These are phyloP conservation scores for Apaloderma vittatum DNA, from an alignment of 2,113 vertebrate species.

Conservation along the genomic window DNA sequence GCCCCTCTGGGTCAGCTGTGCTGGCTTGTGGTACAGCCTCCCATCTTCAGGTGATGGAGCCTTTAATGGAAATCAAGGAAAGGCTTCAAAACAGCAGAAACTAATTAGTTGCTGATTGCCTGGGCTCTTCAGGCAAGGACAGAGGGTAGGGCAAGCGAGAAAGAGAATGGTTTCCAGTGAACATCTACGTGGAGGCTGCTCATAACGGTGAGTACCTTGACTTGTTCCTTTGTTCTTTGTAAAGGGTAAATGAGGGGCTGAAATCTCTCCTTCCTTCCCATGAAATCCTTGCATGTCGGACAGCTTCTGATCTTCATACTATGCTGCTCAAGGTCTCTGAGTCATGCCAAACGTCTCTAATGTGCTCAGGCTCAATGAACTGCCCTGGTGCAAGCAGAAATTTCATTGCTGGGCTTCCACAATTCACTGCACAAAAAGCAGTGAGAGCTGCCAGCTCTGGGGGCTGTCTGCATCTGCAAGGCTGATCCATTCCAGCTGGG, in stretches of 20 bases:
- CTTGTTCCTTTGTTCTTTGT: neutral
- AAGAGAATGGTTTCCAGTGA: neutral
- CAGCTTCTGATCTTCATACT: neutral
- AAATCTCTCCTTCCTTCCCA: neutral
- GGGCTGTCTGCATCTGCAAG: neutral
- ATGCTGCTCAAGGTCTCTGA: accelerated
- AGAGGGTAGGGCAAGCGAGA: neutral
- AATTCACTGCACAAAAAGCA: neutral
- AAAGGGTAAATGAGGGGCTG: neutral
- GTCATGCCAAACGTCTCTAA: neutral
- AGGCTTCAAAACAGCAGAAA: neutral
- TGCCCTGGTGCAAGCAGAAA: neutral
- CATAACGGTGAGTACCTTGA: neutral
- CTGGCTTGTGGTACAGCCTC: neutral
- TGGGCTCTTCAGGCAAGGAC: neutral
- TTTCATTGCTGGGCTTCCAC: neutral
- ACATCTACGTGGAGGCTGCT: accelerated
- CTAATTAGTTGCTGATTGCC: neutral
- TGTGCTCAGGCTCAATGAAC: accelerated
- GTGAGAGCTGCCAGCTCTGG: accelerated
- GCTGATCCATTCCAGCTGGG: neutral
- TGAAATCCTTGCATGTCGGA: neutral
- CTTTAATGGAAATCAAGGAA: neutral
- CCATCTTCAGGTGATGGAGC: neutral
- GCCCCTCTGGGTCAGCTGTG: neutral